Base-by-base conservation (phyloP, 2,888 invertebrate genomes). In the Phania funesta region DNA sequence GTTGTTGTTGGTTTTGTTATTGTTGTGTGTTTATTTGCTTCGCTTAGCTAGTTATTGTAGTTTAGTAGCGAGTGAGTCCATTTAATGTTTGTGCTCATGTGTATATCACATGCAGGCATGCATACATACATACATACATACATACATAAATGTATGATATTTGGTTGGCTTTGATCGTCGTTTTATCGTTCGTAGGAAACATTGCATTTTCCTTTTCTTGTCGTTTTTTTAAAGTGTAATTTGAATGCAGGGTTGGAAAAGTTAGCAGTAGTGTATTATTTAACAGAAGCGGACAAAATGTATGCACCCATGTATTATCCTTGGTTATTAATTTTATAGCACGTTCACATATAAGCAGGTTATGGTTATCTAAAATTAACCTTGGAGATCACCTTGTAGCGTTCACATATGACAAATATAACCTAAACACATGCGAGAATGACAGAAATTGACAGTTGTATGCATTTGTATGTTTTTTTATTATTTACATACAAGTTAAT, bases 11-110 rank as follows among this genome's bases (percentile, higher is more conserved):
- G n/a, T n/a, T n/a, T 52, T 56, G 50, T 62, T 58, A 32, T 22
- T 74, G 20, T 68, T 73, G 76, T 67, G 35, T 67, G 50, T 76
- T 68, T 76, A 52, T 71, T 62, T 73, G 73, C 77, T 84, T 84
- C 75, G 70, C 62, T 76, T 52, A 65, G 60, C 35, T 65, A 70
- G 78, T 74, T 60, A 44, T 58, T 65, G 20, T 24, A 16, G 41
- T 44, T 11, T 22, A 22, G 48, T 48, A 38, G 13, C n/a, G n/a
- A 38, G 13, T 38, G 11, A 38, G 35, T 38, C 35, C 35, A 29
- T 52, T 52, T 52, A 16, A 35, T 38, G 46, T 65, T 54, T 32
- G 20, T 60, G 11, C n/a, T 50, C 60, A 20, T 56, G 46, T 67
- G 58, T 41, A 50, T 65, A 58, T 58, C 18, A 41, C 32, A 54